Evolutionary conservation across 2,888 invertebrate genomes (phyloP).

Genomic region (Eulithis testata): DNA sequence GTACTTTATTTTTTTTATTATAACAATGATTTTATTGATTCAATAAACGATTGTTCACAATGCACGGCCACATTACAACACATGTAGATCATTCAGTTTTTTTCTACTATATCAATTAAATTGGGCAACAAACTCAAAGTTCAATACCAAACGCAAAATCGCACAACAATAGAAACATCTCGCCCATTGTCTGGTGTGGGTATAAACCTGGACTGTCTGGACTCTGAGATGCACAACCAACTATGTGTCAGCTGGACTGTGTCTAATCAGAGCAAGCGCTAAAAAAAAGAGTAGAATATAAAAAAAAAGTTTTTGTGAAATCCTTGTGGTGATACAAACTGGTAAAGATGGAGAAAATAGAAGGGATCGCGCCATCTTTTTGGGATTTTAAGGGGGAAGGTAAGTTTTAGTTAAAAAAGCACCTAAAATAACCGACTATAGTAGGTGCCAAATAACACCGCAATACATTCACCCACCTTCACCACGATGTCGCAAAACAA

Average conservation of each 20-base stretch:
- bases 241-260: constrained; percentile 5
- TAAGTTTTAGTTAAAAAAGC: constrained; percentile 30
- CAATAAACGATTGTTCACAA: too few relatives aligned
- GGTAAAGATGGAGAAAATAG: constrained; percentile 37
- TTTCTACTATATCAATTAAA: not conserved
- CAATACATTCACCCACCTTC: too few relatives aligned
- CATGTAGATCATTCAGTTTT: not conserved
- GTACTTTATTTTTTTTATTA: too few relatives aligned
- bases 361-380: constrained; percentile 35
- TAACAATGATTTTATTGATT: too few relatives aligned
- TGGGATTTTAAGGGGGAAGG: constrained; percentile 55
- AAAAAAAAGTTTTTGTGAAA: not conserved
- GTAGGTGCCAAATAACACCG: too few relatives aligned
- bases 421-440: too few relatives aligned
- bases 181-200: constrained; percentile 21
- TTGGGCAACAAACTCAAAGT: constrained; percentile 14
- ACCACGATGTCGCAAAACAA: too few relatives aligned
- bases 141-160: constrained; percentile 21
- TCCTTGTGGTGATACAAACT: constrained; percentile 7
- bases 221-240: not conserved
- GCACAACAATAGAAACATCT: constrained; percentile 21
- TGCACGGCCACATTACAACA: too few relatives aligned
- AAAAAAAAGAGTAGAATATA: too few relatives aligned
- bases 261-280: not conserved
- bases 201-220: constrained; percentile 11